Evolutionary conservation across 2,797 vertebrate species (phyloP).

Genomic region (Dryobates pubescens): DNA sequence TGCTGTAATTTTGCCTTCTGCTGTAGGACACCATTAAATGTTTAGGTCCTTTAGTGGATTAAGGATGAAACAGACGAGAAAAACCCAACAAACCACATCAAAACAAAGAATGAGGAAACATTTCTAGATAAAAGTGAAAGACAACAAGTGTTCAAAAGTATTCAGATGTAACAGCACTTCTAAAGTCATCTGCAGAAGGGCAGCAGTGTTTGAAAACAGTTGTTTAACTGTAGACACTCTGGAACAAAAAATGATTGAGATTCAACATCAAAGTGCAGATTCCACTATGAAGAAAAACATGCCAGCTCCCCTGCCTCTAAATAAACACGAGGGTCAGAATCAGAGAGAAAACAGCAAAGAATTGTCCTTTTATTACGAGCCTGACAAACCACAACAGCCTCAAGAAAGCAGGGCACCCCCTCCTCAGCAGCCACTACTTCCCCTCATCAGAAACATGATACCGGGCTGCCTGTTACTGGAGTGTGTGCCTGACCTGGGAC

Average conservation of each 20-base stretch:
- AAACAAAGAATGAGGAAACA: background rate
- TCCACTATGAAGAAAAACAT: background rate
- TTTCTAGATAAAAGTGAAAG: background rate
- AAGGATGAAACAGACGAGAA: background rate
- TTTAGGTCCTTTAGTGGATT: background rate
- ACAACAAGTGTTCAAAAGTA: background rate
- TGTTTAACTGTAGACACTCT: background rate
- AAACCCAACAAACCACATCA: conserved; percentile 20
- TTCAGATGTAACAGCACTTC: background rate
- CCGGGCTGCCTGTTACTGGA: background rate
- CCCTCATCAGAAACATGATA: background rate
- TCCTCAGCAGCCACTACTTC: background rate
- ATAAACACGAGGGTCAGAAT: background rate
- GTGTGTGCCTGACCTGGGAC: background rate
- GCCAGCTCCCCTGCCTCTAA: background rate
- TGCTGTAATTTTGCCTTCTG: background rate
- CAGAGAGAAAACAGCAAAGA: background rate
- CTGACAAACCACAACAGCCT: background rate
- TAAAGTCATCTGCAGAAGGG: background rate
- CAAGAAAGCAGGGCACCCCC: background rate
- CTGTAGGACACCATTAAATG: background rate
- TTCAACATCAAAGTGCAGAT: background rate
- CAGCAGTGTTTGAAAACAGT: background rate
- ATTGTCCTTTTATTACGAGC: background rate
- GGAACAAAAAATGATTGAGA: background rate